Conservation (phyloP, 1,140 invertebrate species). For the Copidosoma floridanum region DNA sequence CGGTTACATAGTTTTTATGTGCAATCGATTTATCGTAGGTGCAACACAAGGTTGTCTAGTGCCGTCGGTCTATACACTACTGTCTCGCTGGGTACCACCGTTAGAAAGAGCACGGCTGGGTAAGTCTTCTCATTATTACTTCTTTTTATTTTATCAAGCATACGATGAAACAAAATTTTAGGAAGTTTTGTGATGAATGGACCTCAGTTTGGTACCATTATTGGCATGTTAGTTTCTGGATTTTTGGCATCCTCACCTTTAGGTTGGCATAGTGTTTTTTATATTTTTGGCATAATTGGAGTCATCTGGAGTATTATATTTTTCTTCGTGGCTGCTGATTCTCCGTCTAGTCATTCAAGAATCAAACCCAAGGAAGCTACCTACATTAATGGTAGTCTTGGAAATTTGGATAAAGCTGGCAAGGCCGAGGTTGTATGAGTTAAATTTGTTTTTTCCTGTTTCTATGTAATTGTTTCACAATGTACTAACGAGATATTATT, state of each 20-base stretch:
- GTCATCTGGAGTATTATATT: background rate
- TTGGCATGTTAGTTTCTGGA: background rate
- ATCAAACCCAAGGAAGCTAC: background rate
- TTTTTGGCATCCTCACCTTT: background rate
- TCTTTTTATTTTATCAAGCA: no score
- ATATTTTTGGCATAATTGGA: background rate
- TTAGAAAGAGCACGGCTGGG: slow-evolving; percentile 60
- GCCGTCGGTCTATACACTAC: slow-evolving; percentile 73
- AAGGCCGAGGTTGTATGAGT: no score
- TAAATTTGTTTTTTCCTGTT: no score
- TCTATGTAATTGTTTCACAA: no score
- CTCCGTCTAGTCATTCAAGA: background rate
- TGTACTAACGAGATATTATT: no score
- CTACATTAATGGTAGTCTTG: background rate
- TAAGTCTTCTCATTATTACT: no score
- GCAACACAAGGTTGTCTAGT: slow-evolving; percentile 75
- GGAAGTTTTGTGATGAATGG: background rate
- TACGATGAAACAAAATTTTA: no score
- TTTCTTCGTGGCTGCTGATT: background rate
- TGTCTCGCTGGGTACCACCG: slow-evolving; percentile 77
- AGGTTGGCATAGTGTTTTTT: background rate
- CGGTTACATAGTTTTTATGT: slow-evolving; percentile 64
- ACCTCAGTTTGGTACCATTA: background rate
- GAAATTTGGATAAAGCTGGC: no score
- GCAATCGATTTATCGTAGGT: slow-evolving; percentile 70